Base-by-base conservation (phyloP, 2,797 vertebrate species). In the Myripristis jacobus region DNA sequence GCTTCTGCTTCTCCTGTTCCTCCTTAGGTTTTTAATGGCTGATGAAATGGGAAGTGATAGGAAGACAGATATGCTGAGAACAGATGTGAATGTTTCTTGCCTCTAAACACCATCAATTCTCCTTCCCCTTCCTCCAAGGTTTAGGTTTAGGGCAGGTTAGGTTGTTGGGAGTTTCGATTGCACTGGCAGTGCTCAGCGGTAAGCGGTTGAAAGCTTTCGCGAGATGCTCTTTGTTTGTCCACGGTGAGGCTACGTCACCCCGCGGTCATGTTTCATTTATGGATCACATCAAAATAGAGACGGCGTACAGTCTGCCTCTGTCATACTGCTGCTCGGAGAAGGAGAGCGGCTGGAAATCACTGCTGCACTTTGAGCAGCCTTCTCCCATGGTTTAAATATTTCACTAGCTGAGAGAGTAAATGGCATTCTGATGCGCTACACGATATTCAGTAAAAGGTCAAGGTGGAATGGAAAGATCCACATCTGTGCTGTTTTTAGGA, bases 301-400 rank as follows among this genome's bases (percentile, higher is more conserved):
- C 18, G 1, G 64, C 1, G 27, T 8, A 8, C 58, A 57, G 58
- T 54, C 56, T 51, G 71, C 67, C 68, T 71, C 67, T 55, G 80
- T 84, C 63, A 63, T 78, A 64, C 75, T 74, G 60, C 74, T 75
- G 46, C 56, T 79, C 61, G 51, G 70, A 29, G 6, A 29, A 71
- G 83, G 60, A 62, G 73, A 44, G 8, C 21, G 25, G 22, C 11
- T 8, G 29, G 29, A 68, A 86, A 81, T 67, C 52, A 22, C 80
- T 7, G 36, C 73, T 73, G 83, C 83, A 76, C 85, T 88, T 79
- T 72, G 46, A 79, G 75, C 73, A 85, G 75, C 63, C 66, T 62
- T 78, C 75, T 81, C 77, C 72, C 57, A 22, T 27, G 15, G 55
- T 87, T 89, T 92, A 88, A 94, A 94, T 94, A 92, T 92, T 94